Base-by-base conservation (phyloP, 2,113 vertebrate genomes). In the Bufo bufo region DNA sequence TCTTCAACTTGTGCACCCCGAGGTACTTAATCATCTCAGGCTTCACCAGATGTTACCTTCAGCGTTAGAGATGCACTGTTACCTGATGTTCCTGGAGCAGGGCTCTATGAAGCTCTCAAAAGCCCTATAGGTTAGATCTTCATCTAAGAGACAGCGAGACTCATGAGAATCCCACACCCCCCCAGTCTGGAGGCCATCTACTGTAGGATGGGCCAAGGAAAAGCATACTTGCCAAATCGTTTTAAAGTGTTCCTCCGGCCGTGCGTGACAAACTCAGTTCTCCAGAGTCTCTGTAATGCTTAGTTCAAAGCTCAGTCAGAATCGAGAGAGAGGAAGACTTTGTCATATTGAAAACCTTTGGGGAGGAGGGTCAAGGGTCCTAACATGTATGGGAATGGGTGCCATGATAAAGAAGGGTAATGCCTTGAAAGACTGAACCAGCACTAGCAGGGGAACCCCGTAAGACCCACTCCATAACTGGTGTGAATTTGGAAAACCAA, bases 11-110 rank as follows among this genome's bases (percentile, higher is more conserved):
- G 49, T 77, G 20, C 50, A 50, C 85, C 75, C 52, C n/a, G 49
- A 78, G 85, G 56, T 66, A 19, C 14, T 86, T 86, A 52, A 33
- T 85, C 54, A 63, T 82, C 58, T 82, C 19, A 13, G 19, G 16
- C 80, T 82, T 49, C 80, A 65, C 59, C 80, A 82, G 80, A 59
- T 82, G 80, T 63, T 82, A 45, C 59, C 19, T 50, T 82, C 80
- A 81, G 56, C 13, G 8, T 23, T 19, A 6, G 58, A 82, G 80
- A 82, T 82, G 59, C 65, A 82, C 65, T 47, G 80, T 65, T 65
- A 65, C 80, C 45, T n/a, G 80, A 47, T 20, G 80, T 20, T 59
- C 59, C 80, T 45, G 61, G 56, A 59, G 23, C 56, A 19, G 16
- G 8, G 56, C 78, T 61, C 43, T 61, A 47, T 63, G 33, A 14